Percentiles rank a stretch among this genome's conserved stretches.
phyloP scores from a whole-genome alignment of 2,888 invertebrate species.

The Dryadula phaetusa region DNA sequence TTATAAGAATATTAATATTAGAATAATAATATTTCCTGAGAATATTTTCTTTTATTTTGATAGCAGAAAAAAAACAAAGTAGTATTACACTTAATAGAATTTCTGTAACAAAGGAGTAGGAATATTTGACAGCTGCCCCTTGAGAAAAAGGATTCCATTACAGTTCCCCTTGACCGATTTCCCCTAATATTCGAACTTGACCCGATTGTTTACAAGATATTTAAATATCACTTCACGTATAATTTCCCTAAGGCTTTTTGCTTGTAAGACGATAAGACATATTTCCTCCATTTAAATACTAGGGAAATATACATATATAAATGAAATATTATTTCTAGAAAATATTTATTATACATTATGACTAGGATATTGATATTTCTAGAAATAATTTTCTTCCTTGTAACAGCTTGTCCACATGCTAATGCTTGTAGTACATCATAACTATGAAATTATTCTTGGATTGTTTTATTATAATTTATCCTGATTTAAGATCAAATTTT shows the following conservation, averaged over 20 bases:
- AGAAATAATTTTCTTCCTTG: too few relatives aligned
- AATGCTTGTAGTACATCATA: too few relatives aligned
- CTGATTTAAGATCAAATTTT: too few relatives aligned
- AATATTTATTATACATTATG: neutral
- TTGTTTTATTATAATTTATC: too few relatives aligned
- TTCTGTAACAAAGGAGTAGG: slow-evolving; percentile 25
- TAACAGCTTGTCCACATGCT: too few relatives aligned
- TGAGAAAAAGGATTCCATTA: slow-evolving; percentile 39
- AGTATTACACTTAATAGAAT: slow-evolving; percentile 37
- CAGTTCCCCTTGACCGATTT: slow-evolving; percentile 42
- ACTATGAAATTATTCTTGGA: too few relatives aligned
- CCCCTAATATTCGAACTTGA: slow-evolving; percentile 38
- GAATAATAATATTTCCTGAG: neutral
- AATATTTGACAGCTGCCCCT: slow-evolving; percentile 35
- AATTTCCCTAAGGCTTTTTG: slow-evolving; percentile 28
- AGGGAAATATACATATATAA: too few relatives aligned
- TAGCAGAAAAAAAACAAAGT: slow-evolving; percentile 18
- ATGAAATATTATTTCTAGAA: neutral
- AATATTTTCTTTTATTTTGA: neutral
- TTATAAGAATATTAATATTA: too few relatives aligned
- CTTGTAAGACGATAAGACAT: neutral
- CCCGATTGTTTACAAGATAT: slow-evolving; percentile 35
- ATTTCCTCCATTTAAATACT: neutral
- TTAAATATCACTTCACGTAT: slow-evolving; percentile 19
- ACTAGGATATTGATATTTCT: neutral